These are phyloP conservation scores for Taenioides sp. DNA, from an alignment of 2,797 vertebrate species.

Conservation along the genomic window DNA sequence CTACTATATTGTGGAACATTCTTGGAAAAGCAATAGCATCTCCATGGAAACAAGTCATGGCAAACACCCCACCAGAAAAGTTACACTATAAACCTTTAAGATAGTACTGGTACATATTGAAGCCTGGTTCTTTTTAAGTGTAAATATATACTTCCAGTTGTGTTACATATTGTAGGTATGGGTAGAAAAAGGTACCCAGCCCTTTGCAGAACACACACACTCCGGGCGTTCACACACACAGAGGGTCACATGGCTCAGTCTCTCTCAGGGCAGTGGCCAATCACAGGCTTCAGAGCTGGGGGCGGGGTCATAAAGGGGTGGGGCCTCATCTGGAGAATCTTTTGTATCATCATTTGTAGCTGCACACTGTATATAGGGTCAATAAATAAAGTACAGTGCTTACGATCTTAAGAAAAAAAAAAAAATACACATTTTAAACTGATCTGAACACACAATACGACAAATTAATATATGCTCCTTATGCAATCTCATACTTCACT, in stretches of 20 bases:
- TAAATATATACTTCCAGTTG: too few relatives aligned
- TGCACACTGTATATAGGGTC: neutral
- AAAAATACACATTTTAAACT: too few relatives aligned
- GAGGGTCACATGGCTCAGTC: slow-evolving; percentile 58
- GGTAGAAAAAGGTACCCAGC: neutral
- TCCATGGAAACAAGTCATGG: neutral
- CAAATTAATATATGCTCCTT: too few relatives aligned
- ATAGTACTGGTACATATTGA: neutral
- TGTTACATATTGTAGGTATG: too few relatives aligned
- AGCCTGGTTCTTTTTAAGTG: too few relatives aligned
- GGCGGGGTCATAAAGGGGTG: slow-evolving; percentile 4
- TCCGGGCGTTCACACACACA: slow-evolving; percentile 46
- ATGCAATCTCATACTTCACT: too few relatives aligned
- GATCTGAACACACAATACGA: too few relatives aligned
- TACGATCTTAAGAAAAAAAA: neutral
- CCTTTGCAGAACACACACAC: slow-evolving; percentile 26
- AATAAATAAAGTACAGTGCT: neutral
- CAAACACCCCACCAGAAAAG: neutral
- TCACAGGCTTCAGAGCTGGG: slow-evolving; percentile 12
- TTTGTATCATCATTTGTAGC: too few relatives aligned
- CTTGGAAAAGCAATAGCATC: neutral
- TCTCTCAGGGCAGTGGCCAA: slow-evolving; percentile 71
- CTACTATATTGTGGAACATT: neutral
- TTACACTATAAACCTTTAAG: neutral
- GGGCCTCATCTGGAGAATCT: neutral